These are phyloP conservation scores for Cheilosia impressa DNA, from an alignment of 2,888 invertebrate genomes.

Conservation along the genomic window DNA sequence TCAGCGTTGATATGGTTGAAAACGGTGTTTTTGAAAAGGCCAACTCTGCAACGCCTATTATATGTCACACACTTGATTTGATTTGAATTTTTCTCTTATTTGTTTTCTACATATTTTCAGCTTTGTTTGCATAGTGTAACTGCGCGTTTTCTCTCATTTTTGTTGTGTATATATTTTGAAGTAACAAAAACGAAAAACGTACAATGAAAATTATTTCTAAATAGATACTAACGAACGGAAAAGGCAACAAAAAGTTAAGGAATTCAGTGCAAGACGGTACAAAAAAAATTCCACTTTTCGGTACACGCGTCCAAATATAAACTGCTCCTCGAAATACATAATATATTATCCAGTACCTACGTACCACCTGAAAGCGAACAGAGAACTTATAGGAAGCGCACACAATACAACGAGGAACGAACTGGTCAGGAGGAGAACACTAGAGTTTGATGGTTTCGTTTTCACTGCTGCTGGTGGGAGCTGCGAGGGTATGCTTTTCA, in stretches of 20 bases:
- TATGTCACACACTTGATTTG: constrained; percentile 5
- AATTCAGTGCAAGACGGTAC: constrained; percentile 69
- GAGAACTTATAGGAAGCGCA: constrained; percentile 55
- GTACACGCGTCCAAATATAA: constrained; percentile 75
- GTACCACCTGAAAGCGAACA: constrained; percentile 68
- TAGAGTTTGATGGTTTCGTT: constrained; percentile 65
- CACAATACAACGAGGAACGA: constrained; percentile 70
- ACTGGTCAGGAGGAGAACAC: constrained; percentile 72
- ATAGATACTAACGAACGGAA: constrained; percentile 58
- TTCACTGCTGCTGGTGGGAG: constrained; percentile 25
- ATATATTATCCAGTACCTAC: constrained; percentile 74
- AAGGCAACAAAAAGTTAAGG: constrained; percentile 60
- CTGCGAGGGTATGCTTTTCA: constrained; percentile 12
- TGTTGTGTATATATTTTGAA: neutral
- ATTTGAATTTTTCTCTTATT: constrained; percentile 8
- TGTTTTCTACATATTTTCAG: too few relatives aligned
- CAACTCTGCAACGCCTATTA: neutral
- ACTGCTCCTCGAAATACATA: constrained; percentile 73
- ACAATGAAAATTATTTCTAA: constrained; percentile 15
- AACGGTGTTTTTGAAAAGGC: constrained; percentile 37
- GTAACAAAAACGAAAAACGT: constrained; percentile 4
- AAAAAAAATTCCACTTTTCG: constrained; percentile 68
- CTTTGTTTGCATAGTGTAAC: neutral
- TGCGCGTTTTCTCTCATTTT: neutral
- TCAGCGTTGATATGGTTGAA: constrained; percentile 33